phyloP scores from a whole-genome alignment of 1,140 invertebrate genomes.

The Coelopa frigida region DNA sequence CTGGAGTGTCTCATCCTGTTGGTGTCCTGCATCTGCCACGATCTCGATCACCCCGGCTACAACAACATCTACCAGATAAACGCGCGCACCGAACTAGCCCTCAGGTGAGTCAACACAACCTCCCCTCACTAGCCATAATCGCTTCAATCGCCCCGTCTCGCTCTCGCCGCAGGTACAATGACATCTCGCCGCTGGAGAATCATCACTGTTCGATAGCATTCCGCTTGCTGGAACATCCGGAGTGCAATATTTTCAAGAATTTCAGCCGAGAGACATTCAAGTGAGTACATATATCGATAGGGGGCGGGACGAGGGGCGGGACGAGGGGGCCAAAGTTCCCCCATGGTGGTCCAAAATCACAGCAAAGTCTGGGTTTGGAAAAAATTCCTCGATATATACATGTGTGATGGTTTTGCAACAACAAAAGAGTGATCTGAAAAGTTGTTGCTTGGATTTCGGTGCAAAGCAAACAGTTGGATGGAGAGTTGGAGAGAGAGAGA shows the following conservation, averaged over 20 bases:
- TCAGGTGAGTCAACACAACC: slow-evolving; percentile 49
- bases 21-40: slow-evolving; percentile 81
- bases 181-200: slow-evolving; percentile 83
- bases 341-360: too few species aligned
- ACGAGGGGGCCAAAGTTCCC: too few species aligned
- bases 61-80: slow-evolving; percentile 89
- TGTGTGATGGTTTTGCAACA: too few species aligned
- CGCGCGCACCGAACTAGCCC: slow-evolving; percentile 73
- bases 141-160: not conserved
- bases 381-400: too few species aligned
- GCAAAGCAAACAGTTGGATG: too few species aligned
- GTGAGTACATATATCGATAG: slow-evolving; percentile 43
- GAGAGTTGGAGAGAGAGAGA: too few species aligned
- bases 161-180: slow-evolving; percentile 59
- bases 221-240: slow-evolving; percentile 65
- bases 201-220: slow-evolving; percentile 85
- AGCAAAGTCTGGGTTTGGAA: too few species aligned
- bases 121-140: not conserved
- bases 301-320: too few species aligned
- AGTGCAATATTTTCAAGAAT: slow-evolving; percentile 71
- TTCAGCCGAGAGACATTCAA: slow-evolving; percentile 57
- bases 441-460: too few species aligned
- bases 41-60: slow-evolving; percentile 86
- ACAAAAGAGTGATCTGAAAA: too few species aligned
- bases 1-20: slow-evolving; percentile 73